phyloP scores from a whole-genome alignment of 2,113 vertebrate species.

The Sinocyclocheilus anshuiensis region DNA sequence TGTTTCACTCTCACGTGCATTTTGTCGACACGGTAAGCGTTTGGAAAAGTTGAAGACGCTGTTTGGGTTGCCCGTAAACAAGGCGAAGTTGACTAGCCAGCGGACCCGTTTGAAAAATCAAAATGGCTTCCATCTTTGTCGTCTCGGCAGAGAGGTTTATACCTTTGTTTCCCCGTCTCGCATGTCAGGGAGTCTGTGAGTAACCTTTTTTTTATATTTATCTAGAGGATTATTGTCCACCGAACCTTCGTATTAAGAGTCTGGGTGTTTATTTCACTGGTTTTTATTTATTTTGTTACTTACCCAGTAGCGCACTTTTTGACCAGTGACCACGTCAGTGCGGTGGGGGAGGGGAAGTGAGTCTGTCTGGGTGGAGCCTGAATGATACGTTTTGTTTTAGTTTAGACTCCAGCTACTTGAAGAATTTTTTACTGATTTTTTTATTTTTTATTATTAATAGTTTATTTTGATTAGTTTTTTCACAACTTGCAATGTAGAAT shows the following conservation, averaged over 20 bases:
- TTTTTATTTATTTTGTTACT: slow-evolving; percentile 21
- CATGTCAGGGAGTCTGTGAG: slow-evolving; percentile 14
- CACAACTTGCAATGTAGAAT: background rate
- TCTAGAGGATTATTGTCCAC: background rate
- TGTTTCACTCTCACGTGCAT: slow-evolving; percentile 12
- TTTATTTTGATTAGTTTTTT: background rate
- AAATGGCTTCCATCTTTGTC: slow-evolving; percentile 64
- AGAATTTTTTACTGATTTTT: background rate
- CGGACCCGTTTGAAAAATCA: slow-evolving; percentile 52
- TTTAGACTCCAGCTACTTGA: slow-evolving; percentile 32
- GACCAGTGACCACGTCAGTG: slow-evolving; percentile 60
- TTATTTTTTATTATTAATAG: background rate
- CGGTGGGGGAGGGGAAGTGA: slow-evolving; percentile 61
- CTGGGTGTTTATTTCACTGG: background rate
- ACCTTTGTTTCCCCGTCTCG: slow-evolving; percentile 26
- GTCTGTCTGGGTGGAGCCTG: slow-evolving; percentile 50
- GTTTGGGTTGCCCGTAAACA: background rate
- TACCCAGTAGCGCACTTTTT: slow-evolving; percentile 40
- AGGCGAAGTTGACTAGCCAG: slow-evolving; percentile 44
- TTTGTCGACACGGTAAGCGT: background rate
- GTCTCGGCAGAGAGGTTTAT: slow-evolving; percentile 44
- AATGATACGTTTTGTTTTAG: slow-evolving; percentile 5
- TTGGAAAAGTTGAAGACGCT: slow-evolving; percentile 32
- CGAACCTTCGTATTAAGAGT: background rate
- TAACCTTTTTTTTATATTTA: slow-evolving; percentile 3